These are phyloP conservation scores for Pogonocichla stellata DNA, from an alignment of 2,113 vertebrate genomes.

Conservation along the genomic window DNA sequence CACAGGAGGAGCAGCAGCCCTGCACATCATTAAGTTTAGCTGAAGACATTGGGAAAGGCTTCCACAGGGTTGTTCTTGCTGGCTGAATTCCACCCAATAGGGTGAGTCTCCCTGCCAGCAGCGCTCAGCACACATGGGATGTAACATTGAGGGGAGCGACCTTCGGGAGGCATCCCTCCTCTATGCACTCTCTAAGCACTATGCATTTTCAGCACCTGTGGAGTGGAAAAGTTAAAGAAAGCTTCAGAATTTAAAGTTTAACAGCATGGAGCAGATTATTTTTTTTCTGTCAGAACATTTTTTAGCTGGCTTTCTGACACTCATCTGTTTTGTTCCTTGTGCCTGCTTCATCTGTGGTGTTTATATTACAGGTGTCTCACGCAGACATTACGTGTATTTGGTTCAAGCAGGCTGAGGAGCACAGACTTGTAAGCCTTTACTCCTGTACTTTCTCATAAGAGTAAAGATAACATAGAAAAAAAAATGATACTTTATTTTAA, in stretches of 20 bases:
- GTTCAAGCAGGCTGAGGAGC: neutral
- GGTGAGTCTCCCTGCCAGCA: neutral
- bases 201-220: neutral
- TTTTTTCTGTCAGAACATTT: neutral
- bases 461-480: neutral
- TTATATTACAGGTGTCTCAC: neutral
- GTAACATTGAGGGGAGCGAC: fast-evolving
- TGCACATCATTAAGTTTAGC: fast-evolving
- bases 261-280: neutral
- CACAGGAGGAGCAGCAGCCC: neutral
- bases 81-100: neutral
- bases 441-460: neutral
- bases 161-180: neutral
- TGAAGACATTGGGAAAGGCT: neutral
- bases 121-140: neutral
- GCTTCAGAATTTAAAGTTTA: neutral
- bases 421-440: neutral
- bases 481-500: neutral
- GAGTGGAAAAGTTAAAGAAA: neutral
- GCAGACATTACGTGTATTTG: neutral
- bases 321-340: neutral
- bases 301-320: neutral
- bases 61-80: neutral
- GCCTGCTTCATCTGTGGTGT: neutral
- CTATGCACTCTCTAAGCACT: neutral